These are phyloP conservation scores for Chelon labrosus DNA, from an alignment of 2,797 vertebrate species.

Conservation along the genomic window DNA sequence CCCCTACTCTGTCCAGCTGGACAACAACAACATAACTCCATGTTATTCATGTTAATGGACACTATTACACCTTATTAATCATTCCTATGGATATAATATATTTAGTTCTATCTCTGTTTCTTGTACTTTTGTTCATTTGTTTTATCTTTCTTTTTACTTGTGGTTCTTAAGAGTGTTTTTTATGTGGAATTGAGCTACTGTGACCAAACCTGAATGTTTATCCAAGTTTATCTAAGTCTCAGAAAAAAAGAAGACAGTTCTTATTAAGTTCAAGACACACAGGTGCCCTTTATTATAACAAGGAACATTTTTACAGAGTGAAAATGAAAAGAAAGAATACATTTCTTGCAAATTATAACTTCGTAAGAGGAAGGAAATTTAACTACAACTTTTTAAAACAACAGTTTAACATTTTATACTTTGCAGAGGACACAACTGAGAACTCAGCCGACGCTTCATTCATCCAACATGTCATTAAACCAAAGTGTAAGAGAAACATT, in stretches of 20 bases:
- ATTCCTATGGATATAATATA: no score
- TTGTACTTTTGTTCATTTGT: no score
- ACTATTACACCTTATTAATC: no score
- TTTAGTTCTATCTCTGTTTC: no score
- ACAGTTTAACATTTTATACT: constrained; percentile 68
- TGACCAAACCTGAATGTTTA: no score
- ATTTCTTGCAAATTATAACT: constrained; percentile 77
- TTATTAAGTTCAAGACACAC: constrained; percentile 76
- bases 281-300: constrained; percentile 90
- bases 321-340: constrained; percentile 75
- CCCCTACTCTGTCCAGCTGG: no score
- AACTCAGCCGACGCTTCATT: constrained; percentile 57
- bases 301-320: constrained; percentile 80
- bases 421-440: constrained; percentile 66
- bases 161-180: no score
- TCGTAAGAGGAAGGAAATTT: constrained; percentile 81
- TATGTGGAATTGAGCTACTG: no score
- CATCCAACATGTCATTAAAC: constrained; percentile 8
- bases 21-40: no score
- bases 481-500: constrained; percentile 51
- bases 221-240: no score
- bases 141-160: no score
- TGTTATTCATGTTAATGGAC: no score
- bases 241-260: constrained; percentile 25
- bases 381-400: constrained; percentile 81